Conservation (phyloP, 2,113 vertebrate species). For the Pseudorhombus dupliciocellatus region DNA sequence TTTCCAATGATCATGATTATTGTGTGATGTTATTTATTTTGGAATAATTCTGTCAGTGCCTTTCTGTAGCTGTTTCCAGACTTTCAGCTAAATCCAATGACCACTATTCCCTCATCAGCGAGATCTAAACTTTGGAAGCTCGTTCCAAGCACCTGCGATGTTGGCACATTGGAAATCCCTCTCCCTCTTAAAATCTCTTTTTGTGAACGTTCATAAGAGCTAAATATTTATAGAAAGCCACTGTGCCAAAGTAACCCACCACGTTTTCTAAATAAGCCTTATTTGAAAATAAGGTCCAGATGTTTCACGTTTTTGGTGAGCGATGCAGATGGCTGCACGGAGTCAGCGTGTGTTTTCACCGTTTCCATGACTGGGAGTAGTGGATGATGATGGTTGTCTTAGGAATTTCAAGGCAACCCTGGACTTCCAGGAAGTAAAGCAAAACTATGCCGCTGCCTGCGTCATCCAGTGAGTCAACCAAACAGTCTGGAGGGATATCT, state of each 20-base stretch:
- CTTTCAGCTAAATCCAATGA: neutral
- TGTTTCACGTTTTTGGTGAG: conserved; percentile 54
- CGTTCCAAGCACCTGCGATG: conserved; percentile 63
- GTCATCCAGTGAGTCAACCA: conserved; percentile 77
- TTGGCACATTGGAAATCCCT: conserved; percentile 48
- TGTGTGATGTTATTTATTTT: neutral
- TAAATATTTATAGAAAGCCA: conserved; percentile 75
- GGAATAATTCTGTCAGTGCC: neutral
- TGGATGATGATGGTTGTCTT: conserved; percentile 50
- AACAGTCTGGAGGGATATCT: conserved; percentile 71
- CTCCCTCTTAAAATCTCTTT: conserved; percentile 53
- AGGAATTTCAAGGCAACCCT: conserved; percentile 71
- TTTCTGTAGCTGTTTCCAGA: neutral
- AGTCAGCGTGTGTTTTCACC: conserved; percentile 62
- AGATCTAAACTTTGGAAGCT: conserved; percentile 9
- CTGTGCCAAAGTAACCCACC: conserved; percentile 74
- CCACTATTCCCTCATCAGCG: conserved; percentile 2
- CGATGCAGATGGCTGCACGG: conserved; percentile 35
- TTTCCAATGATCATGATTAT: neutral
- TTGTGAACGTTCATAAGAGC: conserved; percentile 54
- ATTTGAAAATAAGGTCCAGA: conserved; percentile 71
- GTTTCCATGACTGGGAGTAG: conserved; percentile 73
- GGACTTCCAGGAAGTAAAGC: conserved; percentile 72
- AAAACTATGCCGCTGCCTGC: conserved; percentile 69
- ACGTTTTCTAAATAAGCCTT: conserved; percentile 74